Conservation (phyloP, 2,797 vertebrate genomes). For the Gallirallus australis region DNA sequence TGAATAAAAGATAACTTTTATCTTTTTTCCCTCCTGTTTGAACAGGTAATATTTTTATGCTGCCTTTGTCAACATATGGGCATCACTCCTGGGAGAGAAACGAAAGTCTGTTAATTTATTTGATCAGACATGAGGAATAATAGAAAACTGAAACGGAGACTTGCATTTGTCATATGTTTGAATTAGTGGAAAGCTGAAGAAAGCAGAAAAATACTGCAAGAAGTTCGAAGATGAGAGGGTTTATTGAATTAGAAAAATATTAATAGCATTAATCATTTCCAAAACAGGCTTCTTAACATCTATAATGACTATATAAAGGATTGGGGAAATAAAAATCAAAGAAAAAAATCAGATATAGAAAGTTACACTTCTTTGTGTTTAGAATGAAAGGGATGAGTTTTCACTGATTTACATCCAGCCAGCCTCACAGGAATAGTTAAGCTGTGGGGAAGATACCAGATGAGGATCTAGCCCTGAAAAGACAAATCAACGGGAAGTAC, state of each 20-base stretch:
- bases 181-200: constrained; percentile 67
- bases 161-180: constrained; percentile 57
- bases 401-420: not conserved
- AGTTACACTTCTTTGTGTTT: not conserved
- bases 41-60: constrained; percentile 63
- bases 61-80: constrained; percentile 44
- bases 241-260: constrained; percentile 71
- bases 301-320: constrained; percentile 50
- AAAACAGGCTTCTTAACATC: constrained; percentile 45
- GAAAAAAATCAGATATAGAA: not conserved
- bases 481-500: not conserved
- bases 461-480: constrained; percentile 7
- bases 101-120: constrained; percentile 72
- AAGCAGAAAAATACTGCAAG: constrained; percentile 68
- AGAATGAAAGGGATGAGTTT: not conserved
- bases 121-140: constrained; percentile 75
- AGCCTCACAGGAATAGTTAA: not conserved
- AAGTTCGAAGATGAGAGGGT: constrained; percentile 61
- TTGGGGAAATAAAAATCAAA: constrained; percentile 42
- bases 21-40: constrained; percentile 34
- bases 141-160: constrained; percentile 64
- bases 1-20: constrained; percentile 23
- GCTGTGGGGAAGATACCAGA: not conserved
- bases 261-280: constrained; percentile 65
- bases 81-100: constrained; percentile 70